Evolutionary conservation across 2,113 vertebrate genomes (phyloP).

Genomic region (Mohoua ochrocephala): DNA sequence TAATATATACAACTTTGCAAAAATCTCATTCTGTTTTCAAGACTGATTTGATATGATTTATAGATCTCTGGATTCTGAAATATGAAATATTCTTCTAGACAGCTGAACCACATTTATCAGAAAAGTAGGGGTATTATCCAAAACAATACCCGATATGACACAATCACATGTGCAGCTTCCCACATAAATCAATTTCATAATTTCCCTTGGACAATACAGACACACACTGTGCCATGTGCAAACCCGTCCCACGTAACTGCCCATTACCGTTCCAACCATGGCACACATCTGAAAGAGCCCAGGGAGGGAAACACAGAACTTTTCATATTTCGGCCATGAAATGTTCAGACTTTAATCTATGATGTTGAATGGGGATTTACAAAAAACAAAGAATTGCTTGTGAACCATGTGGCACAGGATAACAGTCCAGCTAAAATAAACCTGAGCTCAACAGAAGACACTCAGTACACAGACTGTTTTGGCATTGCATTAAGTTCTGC

Average conservation of each 20-base stretch:
- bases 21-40: not conserved
- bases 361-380: not conserved
- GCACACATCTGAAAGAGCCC: not conserved
- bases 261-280: not conserved
- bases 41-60: not conserved
- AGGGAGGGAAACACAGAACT: not conserved
- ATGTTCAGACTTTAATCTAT: not conserved
- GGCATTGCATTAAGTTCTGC: not conserved
- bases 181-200: not conserved
- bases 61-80: not conserved
- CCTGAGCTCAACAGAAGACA: not conserved
- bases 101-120: constrained; percentile 12
- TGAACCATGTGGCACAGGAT: not conserved
- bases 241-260: not conserved
- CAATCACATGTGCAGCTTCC: not conserved
- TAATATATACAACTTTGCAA: not conserved
- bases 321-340: not conserved
- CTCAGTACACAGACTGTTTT: not conserved
- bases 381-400: not conserved
- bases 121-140: not conserved
- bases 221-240: not conserved
- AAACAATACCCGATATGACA: not conserved
- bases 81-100: not conserved
- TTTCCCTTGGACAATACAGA: not conserved
- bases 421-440: not conserved